Percentiles rank a stretch among this genome's conserved stretches.
These are phyloP conservation scores for Neoseiulus cucumeris DNA, from an alignment of 1,140 invertebrate species.

Conservation along the genomic window DNA sequence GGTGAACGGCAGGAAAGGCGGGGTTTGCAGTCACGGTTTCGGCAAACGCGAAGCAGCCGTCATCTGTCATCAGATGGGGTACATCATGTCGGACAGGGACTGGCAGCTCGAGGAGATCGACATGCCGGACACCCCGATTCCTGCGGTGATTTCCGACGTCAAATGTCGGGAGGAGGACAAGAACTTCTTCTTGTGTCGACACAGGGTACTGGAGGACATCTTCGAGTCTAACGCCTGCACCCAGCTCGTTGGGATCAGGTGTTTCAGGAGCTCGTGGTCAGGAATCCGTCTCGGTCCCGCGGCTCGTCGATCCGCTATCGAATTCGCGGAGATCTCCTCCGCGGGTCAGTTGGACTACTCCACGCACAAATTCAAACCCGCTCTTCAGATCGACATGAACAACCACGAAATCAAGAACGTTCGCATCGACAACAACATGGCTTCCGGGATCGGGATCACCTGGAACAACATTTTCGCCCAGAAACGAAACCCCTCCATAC, in stretches of 20 bases:
- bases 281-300: slow-evolving; percentile 69
- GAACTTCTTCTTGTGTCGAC: slow-evolving; percentile 8
- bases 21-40: slow-evolving; percentile 91
- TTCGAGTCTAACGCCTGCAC: slow-evolving; percentile 67
- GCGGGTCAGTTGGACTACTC: slow-evolving; percentile 84
- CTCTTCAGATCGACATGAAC: slow-evolving; percentile 87
- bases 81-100: slow-evolving; percentile 73
- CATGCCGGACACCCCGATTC: slow-evolving; percentile 48
- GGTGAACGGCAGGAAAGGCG: slow-evolving; percentile 68
- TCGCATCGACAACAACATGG: slow-evolving; percentile 52
- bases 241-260: slow-evolving; percentile 68
- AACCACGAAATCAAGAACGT: slow-evolving; percentile 70
- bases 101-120: slow-evolving; percentile 61
- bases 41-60: slow-evolving; percentile 71
- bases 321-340: slow-evolving; percentile 66
- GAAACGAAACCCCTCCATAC: slow-evolving; percentile 55
- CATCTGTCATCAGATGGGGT: slow-evolving; percentile 82
- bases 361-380: slow-evolving; percentile 66
- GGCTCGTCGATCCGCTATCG: slow-evolving; percentile 62
- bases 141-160: not conserved
- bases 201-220: slow-evolving; percentile 32
- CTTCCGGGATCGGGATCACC: slow-evolving; percentile 65
- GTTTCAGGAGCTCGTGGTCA: slow-evolving; percentile 76
- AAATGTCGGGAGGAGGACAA: slow-evolving; percentile 7
- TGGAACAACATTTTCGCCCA: slow-evolving; percentile 68